phyloP scores from a whole-genome alignment of 2,113 vertebrate genomes.

The Cavia aperea region DNA sequence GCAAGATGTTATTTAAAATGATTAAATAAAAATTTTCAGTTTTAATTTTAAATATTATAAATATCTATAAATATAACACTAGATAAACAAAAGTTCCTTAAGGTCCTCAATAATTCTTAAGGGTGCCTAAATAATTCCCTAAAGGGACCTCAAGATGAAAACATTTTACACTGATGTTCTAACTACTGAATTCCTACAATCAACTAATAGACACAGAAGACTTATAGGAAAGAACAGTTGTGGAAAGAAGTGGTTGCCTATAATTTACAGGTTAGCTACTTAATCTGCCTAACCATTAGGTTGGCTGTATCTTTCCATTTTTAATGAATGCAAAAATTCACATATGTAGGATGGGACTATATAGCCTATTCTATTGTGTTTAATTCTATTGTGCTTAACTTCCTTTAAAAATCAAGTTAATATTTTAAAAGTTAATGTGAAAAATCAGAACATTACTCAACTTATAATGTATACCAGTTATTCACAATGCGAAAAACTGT shows the following conservation, averaged over 20 bases:
- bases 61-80: background rate
- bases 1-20: background rate
- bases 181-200: background rate
- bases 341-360: background rate
- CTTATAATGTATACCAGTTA: slow-evolving; percentile 22
- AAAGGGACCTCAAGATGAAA: background rate
- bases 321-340: slow-evolving; percentile 28
- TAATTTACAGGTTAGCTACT: background rate
- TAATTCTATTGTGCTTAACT: slow-evolving; percentile 12
- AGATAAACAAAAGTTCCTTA: background rate
- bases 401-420: slow-evolving; percentile 27
- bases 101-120: background rate
- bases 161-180: background rate
- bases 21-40: background rate
- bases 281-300: background rate
- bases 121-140: background rate
- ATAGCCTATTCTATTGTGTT: background rate
- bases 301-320: background rate
- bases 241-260: background rate
- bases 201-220: background rate
- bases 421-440: slow-evolving; percentile 36
- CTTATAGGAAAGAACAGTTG: background rate
- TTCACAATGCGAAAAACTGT: background rate
- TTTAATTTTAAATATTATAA: slow-evolving; percentile 4
- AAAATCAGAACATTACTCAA: background rate